These are phyloP conservation scores for Damaliscus lunatus DNA, from an alignment of 2,113 vertebrate species.

Conservation along the genomic window DNA sequence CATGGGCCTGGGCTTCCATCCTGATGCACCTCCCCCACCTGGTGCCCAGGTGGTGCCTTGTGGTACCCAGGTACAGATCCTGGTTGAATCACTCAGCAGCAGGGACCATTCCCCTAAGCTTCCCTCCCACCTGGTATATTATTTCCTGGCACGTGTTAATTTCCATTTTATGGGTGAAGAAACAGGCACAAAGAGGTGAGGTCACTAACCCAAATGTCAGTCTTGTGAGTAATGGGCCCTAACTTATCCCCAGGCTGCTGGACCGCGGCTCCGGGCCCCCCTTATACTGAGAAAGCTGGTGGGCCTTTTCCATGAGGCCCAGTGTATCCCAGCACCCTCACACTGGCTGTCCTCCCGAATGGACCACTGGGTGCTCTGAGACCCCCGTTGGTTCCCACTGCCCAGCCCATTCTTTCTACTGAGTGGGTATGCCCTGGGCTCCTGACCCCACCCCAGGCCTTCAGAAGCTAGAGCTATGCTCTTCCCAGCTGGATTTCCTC, in stretches of 20 bases:
- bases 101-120: background rate
- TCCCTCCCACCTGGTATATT: background rate
- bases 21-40: background rate
- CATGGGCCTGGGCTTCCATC: accelerated
- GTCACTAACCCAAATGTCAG: background rate
- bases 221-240: background rate
- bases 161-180: background rate
- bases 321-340: background rate
- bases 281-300: background rate
- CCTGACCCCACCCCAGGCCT: background rate
- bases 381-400: background rate
- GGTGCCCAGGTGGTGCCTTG: background rate
- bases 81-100: background rate
- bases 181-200: background rate
- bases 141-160: background rate
- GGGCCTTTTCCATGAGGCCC: background rate
- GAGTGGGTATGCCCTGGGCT: background rate
- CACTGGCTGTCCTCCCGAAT: background rate
- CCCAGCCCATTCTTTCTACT: background rate
- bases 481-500: background rate
- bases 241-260: background rate
- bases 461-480: background rate
- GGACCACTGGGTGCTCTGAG: background rate
- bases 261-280: accelerated
- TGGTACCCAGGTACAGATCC: background rate